Evolutionary conservation across 2,888 invertebrate genomes (phyloP), one percentile per base, ranked within the genome.

Genomic region (Phasia obesa): DNA sequence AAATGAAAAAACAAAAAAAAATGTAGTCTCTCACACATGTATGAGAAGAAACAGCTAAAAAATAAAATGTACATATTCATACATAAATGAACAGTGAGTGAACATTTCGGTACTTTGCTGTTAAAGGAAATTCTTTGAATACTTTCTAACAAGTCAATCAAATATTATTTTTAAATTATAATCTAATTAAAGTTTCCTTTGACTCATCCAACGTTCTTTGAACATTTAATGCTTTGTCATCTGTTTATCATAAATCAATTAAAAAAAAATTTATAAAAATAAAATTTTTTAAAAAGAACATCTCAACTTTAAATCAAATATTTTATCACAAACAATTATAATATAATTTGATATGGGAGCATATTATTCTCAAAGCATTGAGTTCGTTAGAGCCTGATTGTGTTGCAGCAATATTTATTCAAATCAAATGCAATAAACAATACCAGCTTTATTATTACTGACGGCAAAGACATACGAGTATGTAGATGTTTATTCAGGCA

Each of bases 311-410:
- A 38, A n/a, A 1, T 70, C 31, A 70, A 59, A 73, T 51, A 73
- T 60, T 27, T 60, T 62, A 73, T 53, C 19, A 15, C 19, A 51
- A 53, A 42, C 62, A 53, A 53, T 62, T 62, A 53, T 9, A 51
- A 35, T 42, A 15, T 6, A 42, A 62, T 60, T 60, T 27, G n/a
- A 19, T 38, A 71, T 73, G 21, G 38, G 60, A 51, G 73, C 25
- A 21, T 38, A 51, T 60, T 70, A 59, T 49, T 47, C n/a, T 49
- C n/a, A 11, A 59, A 59, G 9, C 23, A 35, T 21, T 53, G 11
- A 25, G 15, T 25, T 60, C 23, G 42, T 27, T 11, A 23, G 17
- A 3, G 4, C 23, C 17, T 60, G 23, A 35, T 60, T 47, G 21
- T 31, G n/a, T 69, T 25, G n/a, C 19, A 55, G 21, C 53, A 67